These are phyloP conservation scores for Leptinotarsa defecta DNA, from an alignment of 1,140 invertebrate species.

Conservation along the genomic window DNA sequence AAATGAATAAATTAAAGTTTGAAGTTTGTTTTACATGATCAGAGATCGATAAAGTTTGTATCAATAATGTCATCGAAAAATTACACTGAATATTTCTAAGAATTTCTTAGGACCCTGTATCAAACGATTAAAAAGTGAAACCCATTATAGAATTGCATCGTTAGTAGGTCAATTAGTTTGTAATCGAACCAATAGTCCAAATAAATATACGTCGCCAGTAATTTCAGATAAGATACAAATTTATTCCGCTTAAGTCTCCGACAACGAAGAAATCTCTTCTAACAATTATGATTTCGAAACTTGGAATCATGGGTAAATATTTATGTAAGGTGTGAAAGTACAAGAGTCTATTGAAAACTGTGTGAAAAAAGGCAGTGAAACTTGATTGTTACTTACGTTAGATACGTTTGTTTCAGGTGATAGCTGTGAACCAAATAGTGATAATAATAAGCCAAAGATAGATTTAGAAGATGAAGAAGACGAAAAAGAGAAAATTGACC, in stretches of 20 bases:
- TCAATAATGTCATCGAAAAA: too few species aligned
- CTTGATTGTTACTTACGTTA: too few species aligned
- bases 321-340: too few species aligned
- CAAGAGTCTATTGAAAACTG: too few species aligned
- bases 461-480: constrained; percentile 46
- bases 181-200: not conserved
- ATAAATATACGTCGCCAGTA: not conserved
- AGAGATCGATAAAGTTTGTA: too few species aligned
- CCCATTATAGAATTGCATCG: not conserved
- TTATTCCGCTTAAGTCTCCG: too few species aligned
- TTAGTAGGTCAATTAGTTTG: not conserved
- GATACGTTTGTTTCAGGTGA: constrained; percentile 45
- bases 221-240: not conserved
- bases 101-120: not conserved
- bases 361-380: too few species aligned
- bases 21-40: too few species aligned
- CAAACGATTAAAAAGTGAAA: not conserved
- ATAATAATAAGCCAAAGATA: constrained; percentile 38
- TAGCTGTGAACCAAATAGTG: constrained; percentile 44
- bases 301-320: too few species aligned
- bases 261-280: too few species aligned
- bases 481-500: constrained; percentile 54
- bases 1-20: too few species aligned
- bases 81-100: not conserved
- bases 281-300: too few species aligned